Base-by-base conservation (phyloP, 1,140 invertebrate genomes). In the Colletes gigas region DNA sequence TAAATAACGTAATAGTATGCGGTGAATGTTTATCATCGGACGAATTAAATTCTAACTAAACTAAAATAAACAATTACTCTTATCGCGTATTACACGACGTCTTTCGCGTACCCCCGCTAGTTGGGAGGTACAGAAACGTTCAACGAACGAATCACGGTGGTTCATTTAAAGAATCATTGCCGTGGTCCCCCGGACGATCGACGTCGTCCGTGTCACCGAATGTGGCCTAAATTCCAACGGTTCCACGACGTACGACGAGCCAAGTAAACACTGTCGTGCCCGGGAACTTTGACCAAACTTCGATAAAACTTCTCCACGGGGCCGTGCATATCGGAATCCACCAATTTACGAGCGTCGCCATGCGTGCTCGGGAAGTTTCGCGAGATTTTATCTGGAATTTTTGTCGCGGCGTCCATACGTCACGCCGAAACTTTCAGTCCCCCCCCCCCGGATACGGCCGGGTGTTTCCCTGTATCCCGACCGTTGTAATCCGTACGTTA, bases 341-440 rank as follows among this genome's bases (percentile, higher is more conserved):
- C n/a, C 30, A 65, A 76, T 76, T 76, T 76, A 76, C 63, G 73
- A 76, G 62, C 39, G 62, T 14, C 50, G 9, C 50, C 19, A n/a
- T 14, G 30, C 72, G 57, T 65, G 73, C 14, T 21, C 8, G 7
- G 19, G 41, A 75, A 75, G 14, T 54, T 54, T 15, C 62, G 47
- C 50, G n/a, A 75, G 73, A 75, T 75, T 75, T 75, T 55, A 75
- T 75, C 50, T 19, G n/a, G 9, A 44, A 55, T 75, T 66, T 66
- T 17, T 4, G 9, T 15, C 14, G 14, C 12, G 3, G 1, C 14
- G 12, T 19, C 30, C 72, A 19, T 54, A 54, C 60, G 47, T 65
- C 47, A 54, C 30, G n/a, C 19, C 30, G 3, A 21, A 59, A 71
- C 54, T 44, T 55, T 57, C 21, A 39, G 7, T 12, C 10, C 30